Conservation (phyloP, 1,140 invertebrate genomes). For the Ips typographus region DNA sequence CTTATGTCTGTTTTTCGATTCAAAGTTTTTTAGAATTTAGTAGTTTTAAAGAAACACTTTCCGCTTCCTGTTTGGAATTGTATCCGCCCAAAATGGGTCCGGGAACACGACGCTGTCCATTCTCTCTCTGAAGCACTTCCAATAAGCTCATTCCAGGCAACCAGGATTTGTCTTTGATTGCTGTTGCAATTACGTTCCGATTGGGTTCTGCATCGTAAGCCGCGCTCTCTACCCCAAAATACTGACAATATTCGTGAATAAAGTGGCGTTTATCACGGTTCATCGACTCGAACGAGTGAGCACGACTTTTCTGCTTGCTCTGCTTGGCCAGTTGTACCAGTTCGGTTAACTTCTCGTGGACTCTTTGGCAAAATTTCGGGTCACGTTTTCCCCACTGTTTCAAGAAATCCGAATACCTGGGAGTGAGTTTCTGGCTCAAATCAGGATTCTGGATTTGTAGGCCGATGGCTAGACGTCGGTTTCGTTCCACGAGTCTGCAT, state of each 20-base stretch:
- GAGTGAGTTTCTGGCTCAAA: conserved; percentile 73
- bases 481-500: conserved; percentile 83
- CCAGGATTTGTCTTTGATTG: conserved; percentile 71
- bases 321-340: conserved; percentile 87
- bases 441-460: conserved; percentile 90
- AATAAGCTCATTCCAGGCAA: conserved; percentile 81
- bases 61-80: conserved; percentile 32
- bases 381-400: conserved; percentile 84
- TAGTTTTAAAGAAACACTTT: conserved; percentile 43
- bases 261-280: conserved; percentile 87
- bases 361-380: conserved; percentile 73
- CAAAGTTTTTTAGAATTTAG: conserved; percentile 18
- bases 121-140: conserved; percentile 76
- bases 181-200: conserved; percentile 91
- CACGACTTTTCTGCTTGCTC: conserved; percentile 59
- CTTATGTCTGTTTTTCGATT: not conserved
- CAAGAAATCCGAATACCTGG: conserved; percentile 85
- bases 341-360: conserved; percentile 83
- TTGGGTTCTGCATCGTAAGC: conserved; percentile 95
- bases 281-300: conserved; percentile 90
- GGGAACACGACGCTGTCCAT: conserved; percentile 74
- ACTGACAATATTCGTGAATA: conserved; percentile 91
- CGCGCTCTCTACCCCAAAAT: conserved; percentile 90
- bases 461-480: conserved; percentile 82
- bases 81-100: conserved; percentile 56